Evolutionary conservation across 2,797 vertebrate genomes (phyloP).

Genomic region (Lacerta bilineata): DNA sequence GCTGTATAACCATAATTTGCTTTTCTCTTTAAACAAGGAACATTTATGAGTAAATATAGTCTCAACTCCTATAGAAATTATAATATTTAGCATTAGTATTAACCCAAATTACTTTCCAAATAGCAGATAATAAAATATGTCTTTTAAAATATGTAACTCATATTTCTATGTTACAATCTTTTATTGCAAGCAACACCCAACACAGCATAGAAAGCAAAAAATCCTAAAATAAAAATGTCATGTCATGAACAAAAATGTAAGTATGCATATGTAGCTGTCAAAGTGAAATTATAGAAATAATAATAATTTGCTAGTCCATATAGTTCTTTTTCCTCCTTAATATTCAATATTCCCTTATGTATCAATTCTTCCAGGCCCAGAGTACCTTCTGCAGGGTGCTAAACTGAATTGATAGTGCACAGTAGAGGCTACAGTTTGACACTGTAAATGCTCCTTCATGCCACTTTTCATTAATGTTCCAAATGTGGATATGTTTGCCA

Average conservation of each 20-base stretch:
- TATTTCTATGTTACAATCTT: not conserved
- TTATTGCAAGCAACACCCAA: not conserved
- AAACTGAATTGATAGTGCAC: slow-evolving; percentile 11
- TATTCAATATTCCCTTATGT: slow-evolving; percentile 33
- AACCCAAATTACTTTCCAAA: slow-evolving; percentile 52
- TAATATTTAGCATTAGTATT: slow-evolving; percentile 39
- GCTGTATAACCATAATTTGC: not conserved
- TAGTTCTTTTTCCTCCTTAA: slow-evolving; percentile 32
- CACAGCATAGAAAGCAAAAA: slow-evolving; percentile 1
- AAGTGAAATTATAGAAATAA: slow-evolving; percentile 50
- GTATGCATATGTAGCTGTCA: not conserved
- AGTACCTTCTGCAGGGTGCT: not conserved
- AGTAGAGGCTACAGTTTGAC: slow-evolving; percentile 19
- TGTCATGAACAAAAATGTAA: not conserved
- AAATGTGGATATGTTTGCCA: slow-evolving; percentile 64
- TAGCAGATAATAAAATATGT: slow-evolving; percentile 25
- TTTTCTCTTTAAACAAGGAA: not conserved
- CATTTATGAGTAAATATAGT: not conserved
- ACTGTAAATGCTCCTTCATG: slow-evolving; percentile 36
- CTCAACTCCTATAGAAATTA: slow-evolving; percentile 25
- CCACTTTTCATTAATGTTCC: slow-evolving; percentile 46
- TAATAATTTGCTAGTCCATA: slow-evolving; percentile 1
- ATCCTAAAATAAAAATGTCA: not conserved
- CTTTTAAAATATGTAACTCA: not conserved
- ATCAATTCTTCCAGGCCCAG: not conserved